Evolutionary conservation across 2,797 vertebrate species (phyloP).

Genomic region (Gypaetus barbatus): DNA sequence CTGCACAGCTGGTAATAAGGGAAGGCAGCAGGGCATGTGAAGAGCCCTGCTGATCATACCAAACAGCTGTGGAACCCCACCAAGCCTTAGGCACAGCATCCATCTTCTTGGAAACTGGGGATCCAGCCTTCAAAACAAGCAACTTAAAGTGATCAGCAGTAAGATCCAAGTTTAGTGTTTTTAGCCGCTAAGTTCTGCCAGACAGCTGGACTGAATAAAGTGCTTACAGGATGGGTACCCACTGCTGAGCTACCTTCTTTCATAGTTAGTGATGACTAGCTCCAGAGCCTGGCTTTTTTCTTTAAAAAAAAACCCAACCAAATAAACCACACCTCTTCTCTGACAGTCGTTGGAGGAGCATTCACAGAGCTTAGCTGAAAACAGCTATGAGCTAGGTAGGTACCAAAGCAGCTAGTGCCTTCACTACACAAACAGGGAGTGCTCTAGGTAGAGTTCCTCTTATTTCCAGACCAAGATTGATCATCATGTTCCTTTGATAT

Average conservation of each 20-base stretch:
- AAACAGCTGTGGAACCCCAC: background rate
- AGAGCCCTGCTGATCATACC: background rate
- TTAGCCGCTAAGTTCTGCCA: background rate
- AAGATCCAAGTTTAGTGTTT: background rate
- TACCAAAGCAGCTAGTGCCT: background rate
- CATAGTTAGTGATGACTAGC: background rate
- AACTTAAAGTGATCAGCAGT: background rate
- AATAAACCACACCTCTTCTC: background rate
- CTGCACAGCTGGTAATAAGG: background rate
- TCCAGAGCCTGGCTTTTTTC: background rate
- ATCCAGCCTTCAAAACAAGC: background rate
- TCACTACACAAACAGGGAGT: fast-evolving
- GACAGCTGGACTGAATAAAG: background rate
- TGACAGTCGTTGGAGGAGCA: background rate
- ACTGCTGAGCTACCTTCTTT: background rate
- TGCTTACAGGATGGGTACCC: background rate
- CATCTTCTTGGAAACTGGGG: background rate
- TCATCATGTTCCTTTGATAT: background rate
- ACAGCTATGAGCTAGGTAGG: too few species aligned
- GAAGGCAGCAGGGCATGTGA: background rate
- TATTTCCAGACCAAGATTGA: background rate
- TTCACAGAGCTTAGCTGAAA: background rate
- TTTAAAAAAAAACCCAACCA: background rate
- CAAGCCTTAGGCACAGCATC: background rate
- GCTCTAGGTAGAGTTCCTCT: background rate